Base-by-base conservation (phyloP, 2,888 invertebrate species). In the Heterodera filipjevi region DNA sequence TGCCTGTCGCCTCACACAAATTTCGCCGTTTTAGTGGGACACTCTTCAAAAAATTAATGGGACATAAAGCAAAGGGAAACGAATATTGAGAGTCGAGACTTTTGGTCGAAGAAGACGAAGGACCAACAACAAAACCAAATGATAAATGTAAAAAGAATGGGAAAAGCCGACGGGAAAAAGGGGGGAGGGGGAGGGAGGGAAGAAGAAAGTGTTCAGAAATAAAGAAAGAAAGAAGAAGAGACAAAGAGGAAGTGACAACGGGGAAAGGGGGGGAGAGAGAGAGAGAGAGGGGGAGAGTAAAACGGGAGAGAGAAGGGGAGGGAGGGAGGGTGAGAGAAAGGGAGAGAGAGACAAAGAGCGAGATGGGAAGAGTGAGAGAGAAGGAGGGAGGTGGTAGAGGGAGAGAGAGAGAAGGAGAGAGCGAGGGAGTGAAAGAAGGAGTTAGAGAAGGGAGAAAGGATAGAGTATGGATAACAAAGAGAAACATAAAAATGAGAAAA, bases 1-100 rank as follows among this genome's bases (percentile, higher is more conserved):
- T 59, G 59, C 59, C 59, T 6, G 27, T 59, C 59, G 59, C 59
- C 27, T 27, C 59, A 27, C 59, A 59, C n/a, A 59, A 59, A 59
- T 59, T 59, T 32, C 27, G 32, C 68, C 68, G 33, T 68, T 68
- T 68, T 68, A 68, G 27, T 68, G 68, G 68, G 68, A 14, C 68
- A 32, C 33, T 19, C 1, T 32, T 35, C 68, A 68, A 68, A 68
- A 68, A 68, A 27, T 33, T 68, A 68, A 68, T 68, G 68, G 32
- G 68, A 32, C 59, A 10, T 27, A 59, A 59, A 59, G 59, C 22
- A 27, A 27, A 59, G 59, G 59, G 39, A 39, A 59, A 59, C 8
- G 59, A 59, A 59, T 59, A n/a, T 59, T 12, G 53, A 53, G 53
- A 53, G 53, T 59, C 59, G 59, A 59, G 59, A 59, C 59, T 59